phyloP scores from a whole-genome alignment of 2,888 invertebrate species.

The Trachelus stipa region DNA sequence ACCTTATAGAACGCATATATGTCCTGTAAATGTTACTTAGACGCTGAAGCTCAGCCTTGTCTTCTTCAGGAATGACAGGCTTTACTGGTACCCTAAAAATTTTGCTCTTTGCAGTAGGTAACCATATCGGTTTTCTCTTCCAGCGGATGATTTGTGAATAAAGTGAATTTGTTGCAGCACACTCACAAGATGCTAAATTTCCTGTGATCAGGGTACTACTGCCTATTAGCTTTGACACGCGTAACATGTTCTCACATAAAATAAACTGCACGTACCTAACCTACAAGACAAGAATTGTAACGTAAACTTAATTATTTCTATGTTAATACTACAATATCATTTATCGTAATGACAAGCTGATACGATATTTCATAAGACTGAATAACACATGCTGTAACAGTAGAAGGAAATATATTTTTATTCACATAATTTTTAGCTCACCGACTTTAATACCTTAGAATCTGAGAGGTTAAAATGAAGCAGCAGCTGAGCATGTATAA shows the following conservation, averaged over 20 bases:
- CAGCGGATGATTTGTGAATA: constrained; percentile 67
- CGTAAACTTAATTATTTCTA: background rate
- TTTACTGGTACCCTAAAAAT: constrained; percentile 77
- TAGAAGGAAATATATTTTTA: background rate
- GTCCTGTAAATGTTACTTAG: constrained; percentile 79
- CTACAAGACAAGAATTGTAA: background rate
- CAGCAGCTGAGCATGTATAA: background rate
- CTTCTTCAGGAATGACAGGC: constrained; percentile 72
- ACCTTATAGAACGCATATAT: constrained; percentile 69
- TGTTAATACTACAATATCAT: background rate
- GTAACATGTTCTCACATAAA: constrained; percentile 13
- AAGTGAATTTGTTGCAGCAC: constrained; percentile 27
- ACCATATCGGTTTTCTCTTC: constrained; percentile 82
- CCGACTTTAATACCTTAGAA: background rate
- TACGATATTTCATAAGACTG: background rate
- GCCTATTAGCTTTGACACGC: constrained; percentile 6
- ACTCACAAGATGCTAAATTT: constrained; percentile 7
- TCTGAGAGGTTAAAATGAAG: background rate
- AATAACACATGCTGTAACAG: background rate
- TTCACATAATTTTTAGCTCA: background rate
- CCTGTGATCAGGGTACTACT: constrained; percentile 12
- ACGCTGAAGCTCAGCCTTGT: constrained; percentile 74
- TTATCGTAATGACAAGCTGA: background rate
- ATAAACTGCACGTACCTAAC: background rate
- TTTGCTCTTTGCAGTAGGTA: constrained; percentile 85